A percentile compares a stretch with the other conserved stretches of the same genome.
Evolutionary conservation across 2,113 vertebrate species (phyloP).

Genomic region (Ranitomeya variabilis): DNA sequence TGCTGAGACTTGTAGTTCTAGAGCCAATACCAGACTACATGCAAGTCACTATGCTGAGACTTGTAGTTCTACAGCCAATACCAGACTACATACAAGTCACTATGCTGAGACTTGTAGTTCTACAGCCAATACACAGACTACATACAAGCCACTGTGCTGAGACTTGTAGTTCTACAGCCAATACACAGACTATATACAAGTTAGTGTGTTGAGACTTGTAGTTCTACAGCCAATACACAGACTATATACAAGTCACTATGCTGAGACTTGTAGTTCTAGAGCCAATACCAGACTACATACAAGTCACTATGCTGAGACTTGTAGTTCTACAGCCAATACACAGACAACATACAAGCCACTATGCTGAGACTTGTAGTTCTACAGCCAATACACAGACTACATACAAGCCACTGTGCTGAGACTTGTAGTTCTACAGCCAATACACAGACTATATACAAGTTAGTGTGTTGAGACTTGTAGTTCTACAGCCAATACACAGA

Average conservation of each 20-base stretch:
- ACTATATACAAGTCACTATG: neutral
- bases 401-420: neutral
- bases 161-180: neutral
- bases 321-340: neutral
- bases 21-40: too few relatives aligned
- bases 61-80: too few relatives aligned
- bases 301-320: neutral
- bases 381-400: neutral
- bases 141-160: neutral
- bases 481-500: neutral
- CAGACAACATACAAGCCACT: neutral
- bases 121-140: too few relatives aligned
- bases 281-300: neutral
- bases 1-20: neutral
- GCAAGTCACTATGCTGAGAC: too few relatives aligned
- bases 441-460: neutral
- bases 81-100: too few relatives aligned
- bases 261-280: neutral
- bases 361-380: neutral
- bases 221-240: neutral
- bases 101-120: too few relatives aligned
- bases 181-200: too few relatives aligned
- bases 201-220: neutral
- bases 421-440: neutral
- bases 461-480: neutral